Percentiles rank a stretch among this genome's conserved stretches.
Conservation (phyloP, 2,888 invertebrate genomes). For the Callinectes sapidus region DNA sequence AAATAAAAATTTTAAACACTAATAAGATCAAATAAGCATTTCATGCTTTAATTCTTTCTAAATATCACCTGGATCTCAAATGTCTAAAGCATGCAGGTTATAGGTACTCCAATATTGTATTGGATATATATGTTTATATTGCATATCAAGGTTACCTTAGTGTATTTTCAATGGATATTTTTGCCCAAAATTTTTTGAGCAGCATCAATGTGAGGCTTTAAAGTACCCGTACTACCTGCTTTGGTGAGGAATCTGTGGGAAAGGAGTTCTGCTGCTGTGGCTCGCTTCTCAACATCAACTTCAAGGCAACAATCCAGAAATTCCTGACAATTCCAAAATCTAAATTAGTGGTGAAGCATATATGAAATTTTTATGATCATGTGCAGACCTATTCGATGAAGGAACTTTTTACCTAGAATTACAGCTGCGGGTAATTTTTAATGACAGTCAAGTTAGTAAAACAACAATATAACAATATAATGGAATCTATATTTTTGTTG, state of each 20-base stretch:
- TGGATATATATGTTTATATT: not conserved
- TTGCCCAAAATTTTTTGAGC: constrained; percentile 90
- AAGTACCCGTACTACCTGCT: constrained; percentile 86
- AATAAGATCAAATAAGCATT: not conserved
- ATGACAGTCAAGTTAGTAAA: too few species aligned
- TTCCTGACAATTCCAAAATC: constrained; percentile 78
- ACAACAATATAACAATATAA: too few species aligned
- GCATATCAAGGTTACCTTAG: not conserved
- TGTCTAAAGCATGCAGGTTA: not conserved
- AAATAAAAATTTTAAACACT: too few species aligned
- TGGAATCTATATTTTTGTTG: too few species aligned
- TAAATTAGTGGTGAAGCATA: not conserved
- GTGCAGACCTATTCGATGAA: too few species aligned
- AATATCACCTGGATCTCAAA: not conserved
- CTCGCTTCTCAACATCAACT: constrained; percentile 93
- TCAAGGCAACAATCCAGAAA: constrained; percentile 92
- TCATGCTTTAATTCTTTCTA: not conserved
- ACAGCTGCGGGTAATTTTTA: too few species aligned
- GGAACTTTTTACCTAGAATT: too few species aligned
- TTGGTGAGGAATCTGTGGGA: constrained; percentile 89
- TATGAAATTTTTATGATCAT: too few species aligned
- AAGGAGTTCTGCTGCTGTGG: constrained; percentile 92
- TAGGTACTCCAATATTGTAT: not conserved
- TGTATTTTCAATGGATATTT: constrained; percentile 56
- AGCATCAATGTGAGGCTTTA: constrained; percentile 92